Conservation (phyloP, 2,113 vertebrate genomes). For the Prolemur simus region DNA sequence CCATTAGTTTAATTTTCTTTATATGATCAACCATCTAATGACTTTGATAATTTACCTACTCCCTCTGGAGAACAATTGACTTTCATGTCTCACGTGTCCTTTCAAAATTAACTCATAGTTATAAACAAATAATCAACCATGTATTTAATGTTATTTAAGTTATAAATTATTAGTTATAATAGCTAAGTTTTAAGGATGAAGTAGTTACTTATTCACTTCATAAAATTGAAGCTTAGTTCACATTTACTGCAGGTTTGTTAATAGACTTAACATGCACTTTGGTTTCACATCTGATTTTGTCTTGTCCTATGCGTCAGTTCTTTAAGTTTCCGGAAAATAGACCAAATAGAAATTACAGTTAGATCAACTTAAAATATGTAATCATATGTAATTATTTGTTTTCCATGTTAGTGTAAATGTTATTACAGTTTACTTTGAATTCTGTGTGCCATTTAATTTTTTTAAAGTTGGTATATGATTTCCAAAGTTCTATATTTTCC, state of each 20-base stretch:
- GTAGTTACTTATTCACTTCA: slow-evolving; percentile 32
- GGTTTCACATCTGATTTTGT: slow-evolving; percentile 34
- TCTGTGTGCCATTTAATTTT: neutral
- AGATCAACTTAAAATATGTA: slow-evolving; percentile 35
- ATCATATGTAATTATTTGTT: slow-evolving; percentile 57
- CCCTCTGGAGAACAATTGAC: slow-evolving; percentile 32
- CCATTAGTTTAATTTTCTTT: slow-evolving; percentile 64
- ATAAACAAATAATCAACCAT: slow-evolving; percentile 53
- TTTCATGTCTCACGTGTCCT: slow-evolving; percentile 19
- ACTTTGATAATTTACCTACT: slow-evolving; percentile 25
- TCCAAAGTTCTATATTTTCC: slow-evolving; percentile 32
- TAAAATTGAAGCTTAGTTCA: slow-evolving; percentile 34
- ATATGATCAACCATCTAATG: neutral
- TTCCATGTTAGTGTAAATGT: slow-evolving; percentile 17
- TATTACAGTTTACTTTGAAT: slow-evolving; percentile 44
- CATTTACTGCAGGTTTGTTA: slow-evolving; percentile 37
- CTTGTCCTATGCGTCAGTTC: neutral
- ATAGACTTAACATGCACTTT: neutral
- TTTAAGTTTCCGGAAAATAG: slow-evolving; percentile 32
- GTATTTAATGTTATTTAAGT: slow-evolving; percentile 50
- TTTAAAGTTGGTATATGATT: neutral
- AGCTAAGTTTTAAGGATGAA: slow-evolving; percentile 29
- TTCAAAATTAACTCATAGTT: slow-evolving; percentile 61
- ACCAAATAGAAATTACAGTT: slow-evolving; percentile 41
- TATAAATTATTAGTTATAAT: slow-evolving; percentile 42